A percentile compares a stretch with the other conserved stretches of the same genome.
phyloP scores from a whole-genome alignment of 2,113 vertebrate genomes.

The Catagonus wagneri region DNA sequence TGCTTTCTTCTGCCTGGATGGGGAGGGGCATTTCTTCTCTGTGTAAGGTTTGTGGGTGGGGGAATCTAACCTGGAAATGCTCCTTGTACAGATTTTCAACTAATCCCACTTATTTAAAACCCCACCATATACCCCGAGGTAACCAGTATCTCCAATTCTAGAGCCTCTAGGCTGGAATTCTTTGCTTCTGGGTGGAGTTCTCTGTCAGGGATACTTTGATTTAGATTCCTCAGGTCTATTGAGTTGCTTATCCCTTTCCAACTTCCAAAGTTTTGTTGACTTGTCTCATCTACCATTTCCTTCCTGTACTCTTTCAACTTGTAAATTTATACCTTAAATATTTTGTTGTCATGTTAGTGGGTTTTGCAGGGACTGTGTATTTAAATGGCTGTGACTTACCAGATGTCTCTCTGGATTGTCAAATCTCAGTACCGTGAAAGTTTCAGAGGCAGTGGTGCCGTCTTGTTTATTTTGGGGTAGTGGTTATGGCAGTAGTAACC shows the following conservation, averaged over 20 bases:
- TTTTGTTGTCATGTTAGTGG: background rate
- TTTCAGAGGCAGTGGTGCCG: background rate
- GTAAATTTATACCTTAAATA: background rate
- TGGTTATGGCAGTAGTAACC: background rate
- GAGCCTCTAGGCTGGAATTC: background rate
- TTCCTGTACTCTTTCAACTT: background rate
- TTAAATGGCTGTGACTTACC: background rate
- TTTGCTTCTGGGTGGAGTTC: background rate
- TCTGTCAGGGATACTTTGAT: background rate
- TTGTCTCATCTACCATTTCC: background rate
- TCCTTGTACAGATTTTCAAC: slow-evolving; percentile 17
- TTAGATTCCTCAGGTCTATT: background rate
- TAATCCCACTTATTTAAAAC: background rate
- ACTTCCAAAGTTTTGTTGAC: background rate
- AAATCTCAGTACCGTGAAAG: background rate
- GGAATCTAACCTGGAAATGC: background rate
- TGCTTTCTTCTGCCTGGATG: background rate
- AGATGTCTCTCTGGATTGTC: background rate
- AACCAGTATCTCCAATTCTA: background rate
- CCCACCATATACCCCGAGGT: background rate
- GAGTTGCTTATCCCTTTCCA: background rate
- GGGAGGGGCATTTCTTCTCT: background rate
- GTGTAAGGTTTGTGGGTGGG: background rate
- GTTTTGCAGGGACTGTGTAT: background rate
- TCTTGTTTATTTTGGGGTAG: background rate